These are phyloP conservation scores for Gnathonemus echidnorhynchus DNA, from an alignment of 2,113 vertebrate genomes.

Conservation along the genomic window DNA sequence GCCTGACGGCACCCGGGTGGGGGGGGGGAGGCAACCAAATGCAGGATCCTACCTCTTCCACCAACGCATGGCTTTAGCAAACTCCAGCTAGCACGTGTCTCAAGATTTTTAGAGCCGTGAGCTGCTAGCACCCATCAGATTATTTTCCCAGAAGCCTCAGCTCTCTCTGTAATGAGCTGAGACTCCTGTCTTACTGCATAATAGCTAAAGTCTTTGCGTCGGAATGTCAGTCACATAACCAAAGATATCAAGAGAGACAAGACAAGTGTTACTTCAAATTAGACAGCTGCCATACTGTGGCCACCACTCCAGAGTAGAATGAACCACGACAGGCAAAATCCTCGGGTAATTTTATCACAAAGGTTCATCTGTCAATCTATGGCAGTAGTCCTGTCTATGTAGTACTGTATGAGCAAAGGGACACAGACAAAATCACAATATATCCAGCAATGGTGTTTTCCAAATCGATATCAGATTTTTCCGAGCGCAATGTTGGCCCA, in stretches of 20 bases:
- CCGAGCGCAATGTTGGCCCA: neutral
- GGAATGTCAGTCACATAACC: neutral
- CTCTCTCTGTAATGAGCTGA: neutral
- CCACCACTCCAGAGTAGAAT: neutral
- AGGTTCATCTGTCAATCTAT: neutral
- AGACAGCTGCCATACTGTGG: neutral
- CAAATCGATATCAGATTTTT: neutral
- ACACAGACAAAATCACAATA: neutral
- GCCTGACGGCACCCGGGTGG: conserved; percentile 43
- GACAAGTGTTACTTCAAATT: neutral
- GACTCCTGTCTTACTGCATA: neutral
- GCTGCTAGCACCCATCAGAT: neutral
- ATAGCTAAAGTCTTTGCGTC: neutral
- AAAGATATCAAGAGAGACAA: neutral
- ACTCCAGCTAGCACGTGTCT: conserved; percentile 3
- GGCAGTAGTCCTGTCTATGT: neutral
- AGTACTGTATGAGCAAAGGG: neutral
- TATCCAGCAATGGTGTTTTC: neutral
- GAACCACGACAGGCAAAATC: neutral
- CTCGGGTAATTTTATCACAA: neutral
- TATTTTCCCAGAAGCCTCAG: neutral
- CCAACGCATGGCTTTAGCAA: conserved; percentile 42
- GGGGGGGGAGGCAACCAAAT: conserved; percentile 38
- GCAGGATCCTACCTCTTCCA: conserved; percentile 36
- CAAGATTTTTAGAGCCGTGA: neutral